phyloP scores from a whole-genome alignment of 1,140 invertebrate species.

The Bilobella aurantiaca region DNA sequence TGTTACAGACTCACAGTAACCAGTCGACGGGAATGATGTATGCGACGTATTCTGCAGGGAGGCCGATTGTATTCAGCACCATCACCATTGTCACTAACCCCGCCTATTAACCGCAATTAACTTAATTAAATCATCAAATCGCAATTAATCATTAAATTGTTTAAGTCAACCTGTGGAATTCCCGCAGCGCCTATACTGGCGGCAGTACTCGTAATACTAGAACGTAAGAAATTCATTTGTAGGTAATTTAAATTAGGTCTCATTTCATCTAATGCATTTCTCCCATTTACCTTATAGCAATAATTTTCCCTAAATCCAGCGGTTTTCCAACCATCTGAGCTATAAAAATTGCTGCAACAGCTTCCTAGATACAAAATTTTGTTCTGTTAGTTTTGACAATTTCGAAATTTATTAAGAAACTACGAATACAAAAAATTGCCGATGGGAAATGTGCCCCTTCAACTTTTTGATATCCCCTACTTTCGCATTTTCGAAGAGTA shows the following conservation, averaged over 20 bases:
- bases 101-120: too few species aligned
- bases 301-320: conserved; percentile 18
- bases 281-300: conserved; percentile 39
- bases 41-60: conserved; percentile 52
- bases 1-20: conserved; percentile 58
- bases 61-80: conserved; percentile 53
- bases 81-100: conserved; percentile 54
- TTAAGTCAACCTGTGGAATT: conserved; percentile 50
- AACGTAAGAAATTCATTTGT: too few species aligned
- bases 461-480: too few species aligned
- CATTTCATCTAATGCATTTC: conserved; percentile 42
- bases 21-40: conserved; percentile 58
- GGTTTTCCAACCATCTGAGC: conserved; percentile 53
- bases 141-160: too few species aligned
- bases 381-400: neutral
- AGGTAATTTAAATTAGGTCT: too few species aligned
- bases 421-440: too few species aligned
- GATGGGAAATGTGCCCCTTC: too few species aligned
- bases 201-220: conserved; percentile 52
- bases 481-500: too few species aligned
- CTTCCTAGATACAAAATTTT: conserved; percentile 35
- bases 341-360: conserved; percentile 12
- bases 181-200: conserved; percentile 54
- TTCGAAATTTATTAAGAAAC: neutral
- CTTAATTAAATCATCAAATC: too few species aligned